Conservation (phyloP, 2,888 invertebrate species). For the Schrankia costaestrigalis region DNA sequence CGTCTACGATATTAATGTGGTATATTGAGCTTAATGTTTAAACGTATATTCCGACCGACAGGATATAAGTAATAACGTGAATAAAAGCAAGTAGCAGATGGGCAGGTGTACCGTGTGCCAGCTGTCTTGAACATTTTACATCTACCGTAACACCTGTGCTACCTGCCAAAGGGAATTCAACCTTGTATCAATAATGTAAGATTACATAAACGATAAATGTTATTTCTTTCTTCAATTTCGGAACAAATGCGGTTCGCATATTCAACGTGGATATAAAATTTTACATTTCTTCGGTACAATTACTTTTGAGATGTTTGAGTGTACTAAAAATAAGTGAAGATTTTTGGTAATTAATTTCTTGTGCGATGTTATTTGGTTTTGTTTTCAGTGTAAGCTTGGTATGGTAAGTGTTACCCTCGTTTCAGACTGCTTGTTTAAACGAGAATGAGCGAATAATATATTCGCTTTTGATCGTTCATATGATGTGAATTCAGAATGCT, state of each 20-base stretch:
- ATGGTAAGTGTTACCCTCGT: too few species aligned
- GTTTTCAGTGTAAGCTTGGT: too few species aligned
- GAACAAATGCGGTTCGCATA: conserved; percentile 5
- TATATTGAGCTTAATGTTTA: background rate
- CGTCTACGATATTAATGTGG: too few species aligned
- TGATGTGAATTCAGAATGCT: too few species aligned
- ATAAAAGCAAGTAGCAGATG: conserved; percentile 40
- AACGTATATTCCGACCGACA: conserved; percentile 5
- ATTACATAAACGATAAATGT: conserved; percentile 5
- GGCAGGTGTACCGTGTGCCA: conserved; percentile 60
- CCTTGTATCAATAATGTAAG: conserved; percentile 7
- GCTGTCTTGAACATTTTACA: conserved; percentile 46
- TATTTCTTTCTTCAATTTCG: conserved; percentile 5
- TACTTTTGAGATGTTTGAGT: too few species aligned
- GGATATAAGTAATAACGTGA: conserved; percentile 23
- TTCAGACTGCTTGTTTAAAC: too few species aligned
- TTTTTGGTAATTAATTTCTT: too few species aligned
- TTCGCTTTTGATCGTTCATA: too few species aligned
- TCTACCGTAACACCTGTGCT: conserved; percentile 34
- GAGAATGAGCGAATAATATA: too few species aligned
- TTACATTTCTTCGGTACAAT: too few species aligned
- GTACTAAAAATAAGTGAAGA: too few species aligned
- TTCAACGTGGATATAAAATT: conserved; percentile 1
- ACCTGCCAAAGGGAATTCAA: conserved; percentile 8
- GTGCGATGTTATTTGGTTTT: too few species aligned